Evolutionary conservation across 30 jellyfish, hydroid and myxozoan species (phyloP).

Genomic region (Aurelia coerulea): DNA sequence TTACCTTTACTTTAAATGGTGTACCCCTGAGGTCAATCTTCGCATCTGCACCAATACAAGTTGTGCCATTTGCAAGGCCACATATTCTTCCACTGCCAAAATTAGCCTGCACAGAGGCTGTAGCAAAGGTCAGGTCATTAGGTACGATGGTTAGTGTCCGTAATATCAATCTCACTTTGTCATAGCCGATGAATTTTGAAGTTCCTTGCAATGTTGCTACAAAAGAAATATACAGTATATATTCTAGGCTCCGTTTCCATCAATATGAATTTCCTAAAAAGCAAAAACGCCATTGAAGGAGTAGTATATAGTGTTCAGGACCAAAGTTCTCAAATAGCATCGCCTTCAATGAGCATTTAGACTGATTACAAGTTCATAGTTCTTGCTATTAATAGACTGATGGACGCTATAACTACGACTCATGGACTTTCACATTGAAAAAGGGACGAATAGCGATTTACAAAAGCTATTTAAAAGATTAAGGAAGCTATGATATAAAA

Average conservation of each 20-base stretch:
- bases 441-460: too few species aligned
- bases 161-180: slow-evolving; percentile 63
- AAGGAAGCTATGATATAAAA: too few species aligned
- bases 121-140: slow-evolving; percentile 76
- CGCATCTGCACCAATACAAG: slow-evolving; percentile 84
- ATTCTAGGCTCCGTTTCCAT: not conserved
- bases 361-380: too few species aligned
- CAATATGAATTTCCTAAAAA: not conserved
- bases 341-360: too few species aligned
- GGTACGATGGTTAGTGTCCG: slow-evolving; percentile 65
- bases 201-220: not conserved
- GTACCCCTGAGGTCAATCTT: slow-evolving; percentile 92
- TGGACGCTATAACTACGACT: too few species aligned
- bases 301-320: too few species aligned
- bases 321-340: too few species aligned
- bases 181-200: slow-evolving; percentile 15
- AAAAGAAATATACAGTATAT: not conserved
- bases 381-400: too few species aligned
- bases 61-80: slow-evolving; percentile 31
- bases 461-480: too few species aligned
- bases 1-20: slow-evolving; percentile 88
- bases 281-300: too few species aligned
- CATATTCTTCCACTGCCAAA: slow-evolving; percentile 88
- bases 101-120: slow-evolving; percentile 36
- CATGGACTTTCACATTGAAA: too few species aligned